Evolutionary conservation across 1,140 invertebrate genomes (phyloP).

Genomic region (Myzus persicae): DNA sequence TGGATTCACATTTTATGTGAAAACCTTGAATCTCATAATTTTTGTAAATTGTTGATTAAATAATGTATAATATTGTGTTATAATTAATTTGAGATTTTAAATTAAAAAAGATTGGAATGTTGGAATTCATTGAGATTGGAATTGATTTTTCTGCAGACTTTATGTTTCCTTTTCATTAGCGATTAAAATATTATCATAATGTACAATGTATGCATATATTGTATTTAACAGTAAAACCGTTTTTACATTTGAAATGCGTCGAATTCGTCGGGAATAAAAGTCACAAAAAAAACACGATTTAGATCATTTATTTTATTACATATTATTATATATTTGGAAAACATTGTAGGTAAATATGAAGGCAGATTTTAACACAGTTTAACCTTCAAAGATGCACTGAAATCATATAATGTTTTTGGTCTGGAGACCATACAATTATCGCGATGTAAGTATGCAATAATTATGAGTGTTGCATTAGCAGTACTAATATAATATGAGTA

Average conservation of each 20-base stretch:
- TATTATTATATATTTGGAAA: background rate
- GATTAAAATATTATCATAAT: background rate
- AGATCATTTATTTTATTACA: background rate
- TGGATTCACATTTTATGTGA: background rate
- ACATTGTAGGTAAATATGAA: background rate
- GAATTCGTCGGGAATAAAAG: background rate
- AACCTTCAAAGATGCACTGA: background rate
- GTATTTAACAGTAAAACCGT: too few relatives aligned
- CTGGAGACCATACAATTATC: background rate
- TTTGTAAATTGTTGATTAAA: background rate
- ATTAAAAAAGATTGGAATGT: background rate
- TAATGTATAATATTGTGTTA: background rate
- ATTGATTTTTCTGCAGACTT: background rate
- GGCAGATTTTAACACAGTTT: background rate
- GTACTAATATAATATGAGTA: background rate
- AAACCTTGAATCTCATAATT: background rate
- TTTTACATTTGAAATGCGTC: background rate
- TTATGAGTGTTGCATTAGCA: background rate
- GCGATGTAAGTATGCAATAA: background rate
- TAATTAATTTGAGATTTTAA: background rate
- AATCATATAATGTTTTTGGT: background rate
- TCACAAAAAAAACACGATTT: background rate
- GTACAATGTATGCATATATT: too few relatives aligned
- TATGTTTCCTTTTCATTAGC: background rate
- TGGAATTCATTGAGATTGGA: background rate